phyloP scores from a whole-genome alignment of 2,113 vertebrate species.

The Semnornis frantzii region DNA sequence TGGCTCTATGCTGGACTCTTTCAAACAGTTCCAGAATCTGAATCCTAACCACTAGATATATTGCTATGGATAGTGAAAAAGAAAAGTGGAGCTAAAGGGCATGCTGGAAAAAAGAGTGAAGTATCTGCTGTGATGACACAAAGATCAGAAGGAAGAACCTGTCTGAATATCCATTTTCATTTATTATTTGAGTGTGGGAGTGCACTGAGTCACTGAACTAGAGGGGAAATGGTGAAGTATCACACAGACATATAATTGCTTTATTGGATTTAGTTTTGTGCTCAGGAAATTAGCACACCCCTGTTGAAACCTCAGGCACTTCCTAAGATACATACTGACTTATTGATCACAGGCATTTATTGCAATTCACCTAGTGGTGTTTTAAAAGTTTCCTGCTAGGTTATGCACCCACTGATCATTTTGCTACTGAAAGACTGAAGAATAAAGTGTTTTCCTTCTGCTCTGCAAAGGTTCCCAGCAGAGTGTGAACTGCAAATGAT shows the following conservation, averaged over 20 bases:
- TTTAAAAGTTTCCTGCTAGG: neutral
- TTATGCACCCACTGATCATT: neutral
- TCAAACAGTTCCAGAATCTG: no score
- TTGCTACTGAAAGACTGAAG: neutral
- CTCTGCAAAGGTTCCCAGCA: neutral
- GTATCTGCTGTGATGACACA: neutral
- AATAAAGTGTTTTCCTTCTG: neutral
- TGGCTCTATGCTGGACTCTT: no score
- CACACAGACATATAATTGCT: neutral
- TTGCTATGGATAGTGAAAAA: neutral
- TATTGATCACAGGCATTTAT: neutral
- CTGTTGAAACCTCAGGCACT: neutral
- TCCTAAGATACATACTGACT: neutral
- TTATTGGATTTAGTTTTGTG: neutral
- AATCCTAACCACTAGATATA: neutral
- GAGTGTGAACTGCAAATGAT: neutral
- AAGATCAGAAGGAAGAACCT: neutral
- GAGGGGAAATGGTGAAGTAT: neutral
- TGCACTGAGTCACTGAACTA: neutral
- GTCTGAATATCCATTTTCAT: neutral
- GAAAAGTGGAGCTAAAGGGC: neutral
- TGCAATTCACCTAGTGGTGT: neutral
- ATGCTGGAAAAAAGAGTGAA: neutral
- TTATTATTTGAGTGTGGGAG: neutral
- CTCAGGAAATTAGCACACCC: neutral